Percentiles rank a stretch among this genome's conserved stretches.
These are phyloP conservation scores for Trachelipus rathkii DNA, from an alignment of 1,140 invertebrate species.

Conservation along the genomic window DNA sequence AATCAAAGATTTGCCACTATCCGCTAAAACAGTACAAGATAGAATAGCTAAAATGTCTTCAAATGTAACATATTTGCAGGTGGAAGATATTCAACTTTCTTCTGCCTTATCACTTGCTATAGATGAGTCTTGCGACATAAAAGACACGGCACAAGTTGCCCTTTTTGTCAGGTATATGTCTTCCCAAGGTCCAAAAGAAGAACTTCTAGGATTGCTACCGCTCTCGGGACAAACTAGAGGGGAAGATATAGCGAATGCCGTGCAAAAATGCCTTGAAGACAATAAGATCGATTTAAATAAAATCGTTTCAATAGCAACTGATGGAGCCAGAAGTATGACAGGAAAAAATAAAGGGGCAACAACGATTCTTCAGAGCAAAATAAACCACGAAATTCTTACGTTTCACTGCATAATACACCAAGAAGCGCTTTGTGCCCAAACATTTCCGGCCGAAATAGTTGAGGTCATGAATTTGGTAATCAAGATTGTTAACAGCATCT, in stretches of 20 bases:
- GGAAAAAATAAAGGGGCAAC: not conserved
- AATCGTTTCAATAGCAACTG: not conserved
- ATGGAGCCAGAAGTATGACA: not conserved
- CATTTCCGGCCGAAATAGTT: not conserved
- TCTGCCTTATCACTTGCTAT: not conserved
- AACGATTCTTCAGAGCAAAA: too few relatives aligned
- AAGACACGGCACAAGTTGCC: constrained; percentile 2
- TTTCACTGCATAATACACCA: not conserved
- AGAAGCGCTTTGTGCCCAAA: constrained; percentile 3
- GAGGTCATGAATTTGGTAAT: constrained; percentile 1
- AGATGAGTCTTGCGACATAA: not conserved
- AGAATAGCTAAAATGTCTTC: not conserved
- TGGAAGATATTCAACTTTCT: not conserved
- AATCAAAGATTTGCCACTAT: constrained; percentile 2
- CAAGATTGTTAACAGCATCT: not conserved
- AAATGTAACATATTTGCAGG: not conserved
- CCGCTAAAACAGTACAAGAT: not conserved
- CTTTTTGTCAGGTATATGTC: not conserved
- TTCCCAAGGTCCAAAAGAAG: not conserved
- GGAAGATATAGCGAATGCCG: not conserved
- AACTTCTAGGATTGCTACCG: not conserved
- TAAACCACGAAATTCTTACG: not conserved
- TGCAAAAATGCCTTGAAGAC: not conserved
- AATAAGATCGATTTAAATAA: not conserved
- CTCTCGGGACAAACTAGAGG: not conserved